These are phyloP conservation scores for Lasioglossum calceatum DNA, from an alignment of 2,888 invertebrate genomes.

Conservation along the genomic window DNA sequence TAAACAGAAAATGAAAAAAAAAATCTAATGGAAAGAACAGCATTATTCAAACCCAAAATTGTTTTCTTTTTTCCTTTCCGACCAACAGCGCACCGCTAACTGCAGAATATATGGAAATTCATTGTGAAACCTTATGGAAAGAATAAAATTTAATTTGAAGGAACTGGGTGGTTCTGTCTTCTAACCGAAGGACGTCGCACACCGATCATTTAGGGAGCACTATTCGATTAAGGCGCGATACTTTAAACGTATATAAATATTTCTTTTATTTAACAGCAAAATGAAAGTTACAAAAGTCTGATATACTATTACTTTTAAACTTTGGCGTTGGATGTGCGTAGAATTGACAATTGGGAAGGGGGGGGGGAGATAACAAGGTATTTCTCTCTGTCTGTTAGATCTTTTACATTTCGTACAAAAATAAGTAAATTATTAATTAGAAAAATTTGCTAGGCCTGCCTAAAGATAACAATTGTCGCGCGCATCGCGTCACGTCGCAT, in stretches of 20 bases:
- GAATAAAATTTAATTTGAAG: conserved; percentile 82
- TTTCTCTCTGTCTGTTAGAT: not conserved
- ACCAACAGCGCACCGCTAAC: conserved; percentile 77
- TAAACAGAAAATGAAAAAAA: not conserved
- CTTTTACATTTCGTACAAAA: conserved; percentile 42
- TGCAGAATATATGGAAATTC: conserved; percentile 78
- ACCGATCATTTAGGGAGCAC: not conserved
- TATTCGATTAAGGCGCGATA: not conserved
- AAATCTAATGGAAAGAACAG: conserved; percentile 18
- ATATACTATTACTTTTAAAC: conserved; percentile 58
- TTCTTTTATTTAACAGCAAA: conserved; percentile 77
- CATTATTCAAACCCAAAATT: conserved; percentile 65
- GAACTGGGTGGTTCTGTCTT: conserved; percentile 20
- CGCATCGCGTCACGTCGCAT: not conserved
- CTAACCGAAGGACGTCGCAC: not conserved
- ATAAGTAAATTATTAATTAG: conserved; percentile 53
- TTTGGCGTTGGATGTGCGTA: conserved; percentile 45
- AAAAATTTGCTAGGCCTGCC: conserved; percentile 46
- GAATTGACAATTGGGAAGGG: conserved; percentile 30
- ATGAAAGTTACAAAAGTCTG: conserved; percentile 77
- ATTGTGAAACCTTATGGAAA: conserved; percentile 80
- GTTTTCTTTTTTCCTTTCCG: conserved; percentile 66
- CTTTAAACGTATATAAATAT: conserved; percentile 69
- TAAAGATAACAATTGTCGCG: not conserved
- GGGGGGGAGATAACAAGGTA: conserved; percentile 10